Base-by-base conservation (phyloP, 2,888 invertebrate genomes). In the Anarsia innoxiella region DNA sequence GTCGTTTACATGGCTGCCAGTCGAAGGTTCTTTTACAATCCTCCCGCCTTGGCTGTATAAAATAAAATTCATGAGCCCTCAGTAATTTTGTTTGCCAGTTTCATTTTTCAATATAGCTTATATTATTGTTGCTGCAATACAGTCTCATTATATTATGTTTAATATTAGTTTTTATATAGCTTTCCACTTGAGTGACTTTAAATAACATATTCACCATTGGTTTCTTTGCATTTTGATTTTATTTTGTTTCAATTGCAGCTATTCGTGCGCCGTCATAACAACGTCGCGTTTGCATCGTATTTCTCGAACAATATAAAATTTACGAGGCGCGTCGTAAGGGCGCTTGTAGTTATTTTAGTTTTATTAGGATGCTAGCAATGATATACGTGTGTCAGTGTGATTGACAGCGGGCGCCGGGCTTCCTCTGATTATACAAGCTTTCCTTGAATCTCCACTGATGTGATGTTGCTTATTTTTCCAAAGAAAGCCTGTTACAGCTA, bases 381-480 rank as follows among this genome's bases (percentile, higher is more conserved):
- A 69, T 67, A 61, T 56, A 56, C 63, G 67, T 64, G 73, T 59
- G 66, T 63, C 64, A 47, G 50, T 43, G 45, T 76, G 77, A 78
- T 73, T 70, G 77, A 75, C 74, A 56, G 67, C 58, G 52, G 75
- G 68, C 68, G 68, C 71, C 67, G 55, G 51, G 36, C 42, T 44
- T 34, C 42, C 43, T 31, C 46, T 36, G 42, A 43, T 48, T 49
- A 51, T 53, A 39, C 37, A 36, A 41, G 49, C 44, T 53, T 53
- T 59, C 53, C 52, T 44, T 51, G 49, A 42, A 46, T 49, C 49
- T 48, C 49, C 39, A 40, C 38, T 44, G 42, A 29, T 49, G 46
- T 25, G 25, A 25, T 25, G 8, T 4, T 25, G 25, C 8, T 25
- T 25, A 25, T 3, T 25, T 4, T 25, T 9, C 3, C n/a, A 9